These are phyloP conservation scores for Albula goreensis DNA, from an alignment of 2,113 vertebrate genomes.

Conservation along the genomic window DNA sequence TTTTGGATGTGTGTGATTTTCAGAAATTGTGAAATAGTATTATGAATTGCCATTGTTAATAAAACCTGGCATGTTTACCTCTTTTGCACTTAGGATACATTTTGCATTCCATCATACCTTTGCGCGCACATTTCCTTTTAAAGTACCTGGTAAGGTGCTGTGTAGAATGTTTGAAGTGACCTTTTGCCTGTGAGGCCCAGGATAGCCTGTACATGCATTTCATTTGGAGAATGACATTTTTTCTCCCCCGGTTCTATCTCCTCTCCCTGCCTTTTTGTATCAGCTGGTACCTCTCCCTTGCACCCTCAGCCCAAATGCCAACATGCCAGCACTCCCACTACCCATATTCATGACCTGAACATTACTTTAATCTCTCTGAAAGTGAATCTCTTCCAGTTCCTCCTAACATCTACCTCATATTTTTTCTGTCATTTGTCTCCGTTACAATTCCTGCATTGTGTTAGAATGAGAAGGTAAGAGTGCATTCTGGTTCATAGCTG, in stretches of 20 bases:
- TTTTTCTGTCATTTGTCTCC: conserved; percentile 96
- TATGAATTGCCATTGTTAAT: neutral
- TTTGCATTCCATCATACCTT: conserved; percentile 60
- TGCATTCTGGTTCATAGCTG: conserved; percentile 84
- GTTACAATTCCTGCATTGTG: conserved; percentile 97
- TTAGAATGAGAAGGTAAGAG: conserved; percentile 99
- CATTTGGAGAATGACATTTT: neutral
- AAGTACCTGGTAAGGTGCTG: conserved; percentile 34
- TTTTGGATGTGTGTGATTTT: neutral
- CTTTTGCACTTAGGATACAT: conserved; percentile 36
- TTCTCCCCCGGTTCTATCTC: conserved; percentile 31
- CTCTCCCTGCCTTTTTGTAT: conserved; percentile 23
- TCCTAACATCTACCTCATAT: conserved; percentile 97
- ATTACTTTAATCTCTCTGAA: conserved; percentile 72
- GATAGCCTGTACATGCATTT: neutral
- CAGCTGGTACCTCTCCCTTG: neutral
- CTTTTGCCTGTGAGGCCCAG: neutral
- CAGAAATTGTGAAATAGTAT: neutral
- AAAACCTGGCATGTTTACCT: conserved; percentile 33
- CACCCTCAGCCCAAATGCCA: conserved; percentile 48
- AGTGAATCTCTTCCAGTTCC: conserved; percentile 73
- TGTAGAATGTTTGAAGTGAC: neutral
- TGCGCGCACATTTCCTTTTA: conserved; percentile 46
- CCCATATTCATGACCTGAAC: conserved; percentile 69
- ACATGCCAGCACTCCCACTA: conserved; percentile 54